Evolutionary conservation across 2,113 vertebrate genomes (phyloP), one percentile per base, ranked within the genome.

Genomic region (Nettapus auritus): DNA sequence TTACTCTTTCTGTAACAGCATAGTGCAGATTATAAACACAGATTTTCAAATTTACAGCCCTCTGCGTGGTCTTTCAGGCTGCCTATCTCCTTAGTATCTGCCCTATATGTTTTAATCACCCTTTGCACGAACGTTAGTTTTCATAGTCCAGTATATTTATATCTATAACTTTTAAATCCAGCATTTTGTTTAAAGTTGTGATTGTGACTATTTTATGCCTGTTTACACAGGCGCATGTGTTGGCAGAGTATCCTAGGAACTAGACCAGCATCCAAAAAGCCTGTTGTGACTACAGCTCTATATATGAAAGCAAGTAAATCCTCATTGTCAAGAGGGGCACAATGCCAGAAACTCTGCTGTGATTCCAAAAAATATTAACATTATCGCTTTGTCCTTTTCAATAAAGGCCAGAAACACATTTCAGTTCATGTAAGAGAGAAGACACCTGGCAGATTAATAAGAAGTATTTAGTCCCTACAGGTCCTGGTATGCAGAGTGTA

Each of bases 241-340:
- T 96, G 93, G 96, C 94, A 97, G 83, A 79, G 62, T 53, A 82
- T 81, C 68, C 44, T 66, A 71, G 57, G 66, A 94, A 89, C 92
- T 90, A 94, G 77, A 91, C 31, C 38, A 85, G 42, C 77, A 73
- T 76, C 94, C 84, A 92, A 79, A 93, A 89, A 25, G 48, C 76
- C 53, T 82, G 81, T 89, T 92, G 81, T 82, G 83, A 60, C 77
- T 89, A 63, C 33, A 82, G 28, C 31, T 88, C 53, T 63, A 26
- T 13, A 8, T 73, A 71, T 0, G 4, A 84, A 90, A 90, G 17
- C 84, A 81, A 68, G 48, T 52, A 86, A 93, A 93, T 82, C 73
- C 69, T 95, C 60, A n/a, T 44, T 78, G 56, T 88, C 56, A 76
- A 60, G 66, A 68, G 52, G 28, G 22, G 23, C 4, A 64, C 48